Percentiles rank a stretch among this genome's conserved stretches.
These are phyloP conservation scores for Triops longicaudatus DNA, from an alignment of 1,140 invertebrate genomes.

Conservation along the genomic window DNA sequence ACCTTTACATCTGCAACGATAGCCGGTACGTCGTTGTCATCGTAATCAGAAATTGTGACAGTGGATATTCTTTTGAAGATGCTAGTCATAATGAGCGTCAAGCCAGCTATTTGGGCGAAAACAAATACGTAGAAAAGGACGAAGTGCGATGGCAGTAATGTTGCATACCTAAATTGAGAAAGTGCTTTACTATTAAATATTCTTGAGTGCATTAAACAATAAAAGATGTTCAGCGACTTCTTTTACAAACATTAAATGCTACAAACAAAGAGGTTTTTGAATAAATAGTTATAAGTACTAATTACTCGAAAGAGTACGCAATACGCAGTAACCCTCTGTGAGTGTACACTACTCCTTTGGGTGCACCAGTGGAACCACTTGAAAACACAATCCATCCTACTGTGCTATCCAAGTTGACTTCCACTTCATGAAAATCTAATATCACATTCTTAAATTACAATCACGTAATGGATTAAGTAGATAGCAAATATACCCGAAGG, in stretches of 20 bases:
- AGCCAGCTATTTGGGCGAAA: not conserved
- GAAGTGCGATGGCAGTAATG: not conserved
- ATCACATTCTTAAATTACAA: too few species aligned
- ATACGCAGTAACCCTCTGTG: not conserved
- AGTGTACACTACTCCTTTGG: conserved; percentile 19
- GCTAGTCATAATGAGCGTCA: not conserved
- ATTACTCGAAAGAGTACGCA: not conserved
- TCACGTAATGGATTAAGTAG: too few species aligned
- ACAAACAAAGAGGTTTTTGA: too few species aligned
- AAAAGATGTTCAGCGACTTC: not conserved
- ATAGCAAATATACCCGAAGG: not conserved
- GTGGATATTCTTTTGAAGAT: not conserved
- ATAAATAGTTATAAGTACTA: too few species aligned
- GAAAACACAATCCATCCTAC: conserved; percentile 6
- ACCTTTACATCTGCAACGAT: not conserved
- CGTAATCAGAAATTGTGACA: not conserved
- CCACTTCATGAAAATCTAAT: not conserved
- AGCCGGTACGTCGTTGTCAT: not conserved
- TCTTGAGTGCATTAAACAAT: not conserved
- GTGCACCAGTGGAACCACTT: conserved; percentile 18
- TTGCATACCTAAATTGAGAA: not conserved
- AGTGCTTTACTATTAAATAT: not conserved
- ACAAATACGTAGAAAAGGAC: not conserved
- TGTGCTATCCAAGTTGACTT: not conserved
- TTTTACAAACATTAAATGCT: not conserved